Conservation (phyloP, 2,797 vertebrate species). For the Salarias fasciatus region DNA sequence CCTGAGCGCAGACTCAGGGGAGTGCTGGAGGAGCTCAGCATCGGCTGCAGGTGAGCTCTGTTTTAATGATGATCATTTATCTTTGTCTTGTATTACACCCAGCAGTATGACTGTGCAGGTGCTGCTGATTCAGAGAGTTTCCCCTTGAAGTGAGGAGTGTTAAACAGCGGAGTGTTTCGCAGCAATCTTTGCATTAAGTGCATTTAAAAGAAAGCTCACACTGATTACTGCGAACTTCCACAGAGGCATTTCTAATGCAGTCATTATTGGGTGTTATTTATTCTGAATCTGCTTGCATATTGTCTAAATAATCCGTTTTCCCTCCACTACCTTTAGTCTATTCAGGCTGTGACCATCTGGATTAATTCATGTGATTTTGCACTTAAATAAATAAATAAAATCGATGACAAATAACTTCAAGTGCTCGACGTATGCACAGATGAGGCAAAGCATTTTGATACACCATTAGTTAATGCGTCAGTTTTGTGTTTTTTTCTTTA, state of each 20-base stretch:
- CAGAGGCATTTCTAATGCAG: slow-evolving; percentile 6
- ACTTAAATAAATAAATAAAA: too few species aligned
- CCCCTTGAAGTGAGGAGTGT: background rate
- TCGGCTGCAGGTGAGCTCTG: slow-evolving; percentile 87
- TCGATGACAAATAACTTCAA: too few species aligned
- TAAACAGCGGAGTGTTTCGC: background rate
- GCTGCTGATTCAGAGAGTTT: background rate
- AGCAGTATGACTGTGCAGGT: background rate
- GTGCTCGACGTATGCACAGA: too few species aligned
- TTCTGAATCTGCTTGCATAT: too few species aligned
- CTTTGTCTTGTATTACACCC: slow-evolving; percentile 8
- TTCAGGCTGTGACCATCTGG: too few species aligned
- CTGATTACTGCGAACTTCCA: slow-evolving; percentile 6
- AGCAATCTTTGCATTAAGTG: background rate
- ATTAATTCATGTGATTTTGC: too few species aligned
- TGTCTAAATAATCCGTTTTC: too few species aligned
- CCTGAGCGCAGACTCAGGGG: slow-evolving; percentile 94
- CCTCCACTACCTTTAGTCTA: too few species aligned
- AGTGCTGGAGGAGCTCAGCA: slow-evolving; percentile 92
- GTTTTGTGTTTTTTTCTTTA: slow-evolving; percentile 4
- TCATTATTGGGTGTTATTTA: slow-evolving; percentile 12
- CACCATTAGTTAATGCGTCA: background rate
- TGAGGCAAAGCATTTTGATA: too few species aligned
- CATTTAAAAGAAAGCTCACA: background rate
- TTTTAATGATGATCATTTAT: slow-evolving; percentile 22